phyloP scores from a whole-genome alignment of 2,113 vertebrate species.

The Polyodon spathula region DNA sequence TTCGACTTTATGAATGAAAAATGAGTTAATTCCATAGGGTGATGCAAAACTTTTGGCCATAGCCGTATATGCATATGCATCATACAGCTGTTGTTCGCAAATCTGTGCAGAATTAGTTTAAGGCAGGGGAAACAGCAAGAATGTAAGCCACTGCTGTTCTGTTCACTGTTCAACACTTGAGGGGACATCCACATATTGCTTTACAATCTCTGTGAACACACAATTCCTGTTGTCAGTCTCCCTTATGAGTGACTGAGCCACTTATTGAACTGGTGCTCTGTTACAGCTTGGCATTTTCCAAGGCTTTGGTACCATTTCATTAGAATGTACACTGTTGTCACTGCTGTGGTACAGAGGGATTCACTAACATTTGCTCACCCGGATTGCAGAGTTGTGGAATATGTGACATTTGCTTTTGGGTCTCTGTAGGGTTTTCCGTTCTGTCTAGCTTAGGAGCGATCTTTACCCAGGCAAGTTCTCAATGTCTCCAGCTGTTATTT shows the following conservation, averaged over 20 bases:
- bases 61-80: no score
- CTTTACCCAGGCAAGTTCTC: neutral
- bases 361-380: constrained; percentile 62
- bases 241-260: constrained; percentile 25
- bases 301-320: constrained; percentile 6
- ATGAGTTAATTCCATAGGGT: no score
- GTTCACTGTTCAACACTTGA: neutral
- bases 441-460: neutral
- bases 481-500: neutral
- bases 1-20: no score
- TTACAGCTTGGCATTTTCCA: constrained; percentile 50
- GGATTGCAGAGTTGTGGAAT: constrained; percentile 41
- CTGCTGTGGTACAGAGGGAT: constrained; percentile 27
- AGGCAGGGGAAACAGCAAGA: no score
- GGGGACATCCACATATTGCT: neutral
- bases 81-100: no score
- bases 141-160: neutral
- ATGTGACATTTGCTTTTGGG: constrained; percentile 37
- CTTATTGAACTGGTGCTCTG: constrained; percentile 53
- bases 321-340: constrained; percentile 48
- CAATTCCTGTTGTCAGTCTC: neutral
- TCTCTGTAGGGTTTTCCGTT: constrained; percentile 15
- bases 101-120: no score
- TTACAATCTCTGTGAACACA: neutral
- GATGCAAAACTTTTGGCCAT: no score